Percentiles rank a stretch among this genome's conserved stretches.
Conservation (phyloP, 2,113 vertebrate species). For the Bucco capensis region DNA sequence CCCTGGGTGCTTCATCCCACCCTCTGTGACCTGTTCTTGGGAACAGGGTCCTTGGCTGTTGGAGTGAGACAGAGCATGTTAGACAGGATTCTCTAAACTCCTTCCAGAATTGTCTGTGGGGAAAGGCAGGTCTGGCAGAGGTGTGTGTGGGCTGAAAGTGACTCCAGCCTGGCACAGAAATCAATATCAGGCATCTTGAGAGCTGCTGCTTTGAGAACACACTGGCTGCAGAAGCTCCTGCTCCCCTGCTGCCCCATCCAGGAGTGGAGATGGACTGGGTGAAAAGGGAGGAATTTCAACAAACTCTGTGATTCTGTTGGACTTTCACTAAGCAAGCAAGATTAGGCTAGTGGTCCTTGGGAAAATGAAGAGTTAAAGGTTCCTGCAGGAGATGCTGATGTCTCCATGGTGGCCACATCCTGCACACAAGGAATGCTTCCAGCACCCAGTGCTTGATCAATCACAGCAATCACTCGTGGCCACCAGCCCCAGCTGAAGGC, state of each 20-base stretch:
- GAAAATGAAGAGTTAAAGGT: not conserved
- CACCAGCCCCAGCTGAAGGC: not conserved
- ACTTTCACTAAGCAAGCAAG: not conserved
- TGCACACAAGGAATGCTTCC: accelerated
- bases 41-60: accelerated
- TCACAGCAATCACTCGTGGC: not conserved
- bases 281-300: not conserved
- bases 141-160: accelerated
- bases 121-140: not conserved
- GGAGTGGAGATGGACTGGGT: not conserved
- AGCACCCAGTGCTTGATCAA: not conserved
- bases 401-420: not conserved
- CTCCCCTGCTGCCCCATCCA: accelerated
- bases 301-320: not conserved
- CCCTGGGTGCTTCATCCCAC: not conserved
- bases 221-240: not conserved
- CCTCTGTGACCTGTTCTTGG: not conserved
- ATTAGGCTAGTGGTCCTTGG: not conserved
- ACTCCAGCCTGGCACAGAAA: not conserved
- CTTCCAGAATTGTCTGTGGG: not conserved
- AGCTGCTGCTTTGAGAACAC: not conserved
- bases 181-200: not conserved
- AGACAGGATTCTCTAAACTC: accelerated
- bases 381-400: not conserved
- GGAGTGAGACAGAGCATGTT: not conserved